Conservation (phyloP, 2,113 vertebrate genomes). For the Gopherus flavomarginatus region DNA sequence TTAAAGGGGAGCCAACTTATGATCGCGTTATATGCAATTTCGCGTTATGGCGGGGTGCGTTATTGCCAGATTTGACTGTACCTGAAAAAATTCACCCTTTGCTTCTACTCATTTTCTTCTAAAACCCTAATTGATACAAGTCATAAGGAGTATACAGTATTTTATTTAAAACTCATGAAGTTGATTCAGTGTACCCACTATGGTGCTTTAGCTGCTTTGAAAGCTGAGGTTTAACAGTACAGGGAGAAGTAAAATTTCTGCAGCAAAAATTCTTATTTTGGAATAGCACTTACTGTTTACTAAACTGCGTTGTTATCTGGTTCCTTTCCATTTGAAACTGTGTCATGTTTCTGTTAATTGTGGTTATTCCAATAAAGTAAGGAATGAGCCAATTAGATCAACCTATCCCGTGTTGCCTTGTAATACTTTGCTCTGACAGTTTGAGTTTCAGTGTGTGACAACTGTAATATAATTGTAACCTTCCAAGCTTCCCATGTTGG, state of each 20-base stretch:
- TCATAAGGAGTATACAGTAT: neutral
- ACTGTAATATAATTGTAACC: neutral
- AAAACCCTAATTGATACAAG: neutral
- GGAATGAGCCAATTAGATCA: constrained; percentile 38
- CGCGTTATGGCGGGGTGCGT: no score
- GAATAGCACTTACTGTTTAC: neutral
- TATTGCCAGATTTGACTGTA: no score
- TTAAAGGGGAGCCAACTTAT: no score
- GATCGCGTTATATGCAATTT: no score
- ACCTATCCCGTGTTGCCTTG: neutral
- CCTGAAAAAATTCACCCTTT: neutral
- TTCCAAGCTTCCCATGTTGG: neutral
- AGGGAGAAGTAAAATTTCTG: constrained; percentile 22
- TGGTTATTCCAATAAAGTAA: constrained; percentile 69
- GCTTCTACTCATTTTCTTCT: neutral
- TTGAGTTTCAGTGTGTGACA: neutral
- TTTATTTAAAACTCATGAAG: neutral
- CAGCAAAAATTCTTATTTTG: neutral
- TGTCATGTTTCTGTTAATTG: constrained; percentile 58
- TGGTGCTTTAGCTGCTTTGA: constrained; percentile 25
- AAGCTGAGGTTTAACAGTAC: neutral
- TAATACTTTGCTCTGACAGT: neutral
- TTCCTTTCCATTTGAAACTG: constrained; percentile 6
- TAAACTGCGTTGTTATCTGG: neutral
- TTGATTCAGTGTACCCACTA: neutral